These are phyloP conservation scores for Oncorhynchus masou DNA, from an alignment of 2,113 vertebrate species.

Conservation along the genomic window DNA sequence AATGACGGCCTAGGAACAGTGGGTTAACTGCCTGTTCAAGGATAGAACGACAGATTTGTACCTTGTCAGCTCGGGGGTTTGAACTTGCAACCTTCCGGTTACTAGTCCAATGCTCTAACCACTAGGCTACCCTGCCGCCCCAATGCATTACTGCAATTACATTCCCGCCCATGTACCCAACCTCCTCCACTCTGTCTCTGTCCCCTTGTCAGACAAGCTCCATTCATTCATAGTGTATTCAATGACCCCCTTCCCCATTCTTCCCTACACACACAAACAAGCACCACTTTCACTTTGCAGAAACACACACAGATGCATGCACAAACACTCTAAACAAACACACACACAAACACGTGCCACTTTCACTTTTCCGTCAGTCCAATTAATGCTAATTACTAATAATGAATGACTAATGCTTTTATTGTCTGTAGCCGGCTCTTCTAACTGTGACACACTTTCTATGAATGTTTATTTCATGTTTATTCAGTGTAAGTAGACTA, in stretches of 20 bases:
- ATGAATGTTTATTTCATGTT: constrained; percentile 65
- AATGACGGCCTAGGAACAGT: no score
- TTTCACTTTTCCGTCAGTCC: constrained; percentile 60
- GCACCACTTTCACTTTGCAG: constrained; percentile 58
- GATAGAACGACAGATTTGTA: no score
- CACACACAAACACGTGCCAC: constrained; percentile 38
- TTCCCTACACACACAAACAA: constrained; percentile 17
- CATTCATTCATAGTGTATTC: constrained; percentile 47
- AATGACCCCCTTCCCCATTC: not conserved
- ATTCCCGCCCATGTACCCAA: constrained; percentile 46
- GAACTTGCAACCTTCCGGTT: no score
- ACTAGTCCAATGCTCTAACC: no score
- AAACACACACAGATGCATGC: constrained; percentile 31
- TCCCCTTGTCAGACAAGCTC: constrained; percentile 52
- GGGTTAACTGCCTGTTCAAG: no score
- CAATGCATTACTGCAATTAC: constrained; percentile 28
- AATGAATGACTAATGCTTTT: constrained; percentile 60
- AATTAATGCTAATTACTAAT: constrained; percentile 72
- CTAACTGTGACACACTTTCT: constrained; percentile 67
- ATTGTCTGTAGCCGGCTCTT: constrained; percentile 61
- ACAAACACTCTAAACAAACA: constrained; percentile 27
- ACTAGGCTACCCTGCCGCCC: no score
- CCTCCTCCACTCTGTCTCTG: constrained; percentile 42
- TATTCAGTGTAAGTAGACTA: constrained; percentile 58
- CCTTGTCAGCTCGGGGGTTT: no score